These are phyloP conservation scores for Scaptomyza pallida DNA, from an alignment of 1,140 invertebrate species.

Conservation along the genomic window DNA sequence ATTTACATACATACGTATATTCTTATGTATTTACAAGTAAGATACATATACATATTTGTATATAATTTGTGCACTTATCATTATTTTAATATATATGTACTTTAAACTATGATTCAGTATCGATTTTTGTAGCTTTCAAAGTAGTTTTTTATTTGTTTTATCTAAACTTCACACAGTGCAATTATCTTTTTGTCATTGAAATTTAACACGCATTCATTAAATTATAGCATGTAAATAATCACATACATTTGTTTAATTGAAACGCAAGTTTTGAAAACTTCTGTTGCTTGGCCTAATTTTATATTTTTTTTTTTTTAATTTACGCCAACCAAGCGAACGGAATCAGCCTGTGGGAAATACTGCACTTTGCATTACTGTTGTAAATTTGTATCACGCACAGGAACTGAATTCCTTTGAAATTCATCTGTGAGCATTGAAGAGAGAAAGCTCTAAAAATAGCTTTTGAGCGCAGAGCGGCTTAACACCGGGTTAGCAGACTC, in stretches of 20 bases:
- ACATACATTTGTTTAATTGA: background rate
- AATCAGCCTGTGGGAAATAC: conserved; percentile 24
- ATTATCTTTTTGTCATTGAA: background rate
- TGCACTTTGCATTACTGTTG: conserved; percentile 36
- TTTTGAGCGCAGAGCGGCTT: background rate
- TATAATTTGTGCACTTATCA: background rate
- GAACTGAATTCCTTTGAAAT: conserved; percentile 44
- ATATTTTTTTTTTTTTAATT: conserved; percentile 25
- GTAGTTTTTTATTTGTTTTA: conserved; percentile 11
- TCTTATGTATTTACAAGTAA: background rate
- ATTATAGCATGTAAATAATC: background rate
- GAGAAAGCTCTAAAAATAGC: conserved; percentile 18
- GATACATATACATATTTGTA: background rate
- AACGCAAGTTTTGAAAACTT: background rate
- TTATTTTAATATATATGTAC: conserved; percentile 10
- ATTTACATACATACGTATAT: background rate
- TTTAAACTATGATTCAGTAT: conserved; percentile 43
- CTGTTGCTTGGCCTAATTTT: conserved; percentile 4
- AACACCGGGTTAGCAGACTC: background rate
- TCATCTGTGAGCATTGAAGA: conserved; percentile 14
- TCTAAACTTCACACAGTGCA: background rate
- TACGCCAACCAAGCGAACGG: conserved; percentile 22
- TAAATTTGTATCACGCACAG: conserved; percentile 36
- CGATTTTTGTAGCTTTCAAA: conserved; percentile 36
- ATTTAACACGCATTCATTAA: conserved; percentile 1